Conservation (phyloP, 2,888 invertebrate species). For the Machimus atricapillus region DNA sequence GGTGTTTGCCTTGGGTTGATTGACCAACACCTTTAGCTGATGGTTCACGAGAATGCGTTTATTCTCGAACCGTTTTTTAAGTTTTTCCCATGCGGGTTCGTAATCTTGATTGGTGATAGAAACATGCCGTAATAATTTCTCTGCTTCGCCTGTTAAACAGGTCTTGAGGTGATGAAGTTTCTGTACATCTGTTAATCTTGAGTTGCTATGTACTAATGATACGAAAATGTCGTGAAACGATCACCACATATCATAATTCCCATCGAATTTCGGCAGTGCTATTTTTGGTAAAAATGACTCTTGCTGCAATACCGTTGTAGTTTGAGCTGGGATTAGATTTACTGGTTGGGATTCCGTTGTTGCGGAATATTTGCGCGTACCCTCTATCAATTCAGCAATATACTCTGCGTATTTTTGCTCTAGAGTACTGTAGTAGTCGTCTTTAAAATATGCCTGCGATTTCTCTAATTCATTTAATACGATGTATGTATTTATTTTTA, state of each 20-base stretch:
- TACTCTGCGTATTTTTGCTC: too few species aligned
- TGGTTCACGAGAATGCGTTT: not conserved
- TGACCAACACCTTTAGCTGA: not conserved
- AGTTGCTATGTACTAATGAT: not conserved
- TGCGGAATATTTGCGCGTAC: too few species aligned
- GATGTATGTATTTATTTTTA: too few species aligned
- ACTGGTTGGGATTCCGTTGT: too few species aligned
- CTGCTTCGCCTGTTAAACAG: not conserved
- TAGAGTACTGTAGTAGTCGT: too few species aligned
- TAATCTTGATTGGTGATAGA: not conserved
- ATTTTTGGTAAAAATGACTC: not conserved
- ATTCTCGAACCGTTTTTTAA: not conserved
- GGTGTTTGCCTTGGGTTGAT: not conserved
- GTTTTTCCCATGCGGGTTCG: not conserved
- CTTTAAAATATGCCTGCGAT: too few species aligned
- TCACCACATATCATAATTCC: not conserved
- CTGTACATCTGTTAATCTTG: not conserved
- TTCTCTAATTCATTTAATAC: too few species aligned
- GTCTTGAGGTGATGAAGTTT: not conserved
- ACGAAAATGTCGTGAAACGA: too few species aligned
- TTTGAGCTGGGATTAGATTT: too few species aligned
- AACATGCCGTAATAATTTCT: not conserved
- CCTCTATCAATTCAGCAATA: too few species aligned
- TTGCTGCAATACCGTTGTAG: too few species aligned
- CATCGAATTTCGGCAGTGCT: not conserved